Conservation (phyloP, 2,888 invertebrate species). For the Hydrotaea cyrtoneurina region DNA sequence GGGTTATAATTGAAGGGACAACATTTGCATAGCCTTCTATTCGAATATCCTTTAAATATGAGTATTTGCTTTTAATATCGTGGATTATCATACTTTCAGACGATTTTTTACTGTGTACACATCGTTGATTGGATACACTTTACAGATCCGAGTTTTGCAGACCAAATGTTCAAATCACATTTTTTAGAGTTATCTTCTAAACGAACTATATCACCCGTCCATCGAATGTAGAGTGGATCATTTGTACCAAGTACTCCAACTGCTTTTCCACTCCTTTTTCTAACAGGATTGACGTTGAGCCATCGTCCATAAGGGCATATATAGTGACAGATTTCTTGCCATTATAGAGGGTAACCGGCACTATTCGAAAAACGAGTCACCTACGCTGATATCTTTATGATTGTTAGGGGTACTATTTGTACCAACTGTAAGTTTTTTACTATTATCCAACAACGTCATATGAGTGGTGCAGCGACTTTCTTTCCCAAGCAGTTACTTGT, state of each 20-base stretch:
- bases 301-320: conserved; percentile 44
- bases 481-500: too few relatives aligned
- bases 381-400: neutral
- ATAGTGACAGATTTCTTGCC: neutral
- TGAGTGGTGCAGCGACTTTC: too few relatives aligned
- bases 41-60: conserved; percentile 25
- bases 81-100: conserved; percentile 19
- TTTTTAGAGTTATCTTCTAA: conserved; percentile 23
- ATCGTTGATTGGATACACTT: conserved; percentile 19
- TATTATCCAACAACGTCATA: too few relatives aligned
- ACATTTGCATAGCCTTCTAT: conserved; percentile 13
- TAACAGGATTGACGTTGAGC: conserved; percentile 36
- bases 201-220: conserved; percentile 39
- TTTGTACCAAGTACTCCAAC: conserved; percentile 25
- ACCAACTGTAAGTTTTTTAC: too few relatives aligned
- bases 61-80: conserved; percentile 23
- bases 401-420: neutral
- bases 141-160: neutral
- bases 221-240: conserved; percentile 41
- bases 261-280: conserved; percentile 38
- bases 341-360: conserved; percentile 19
- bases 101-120: conserved; percentile 21
- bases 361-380: conserved; percentile 9
- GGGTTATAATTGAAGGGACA: conserved; percentile 39
- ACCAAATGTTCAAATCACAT: conserved; percentile 41